A percentile compares a stretch with the other conserved stretches of the same genome.
Evolutionary conservation across 2,888 invertebrate genomes (phyloP).

Genomic region (Nephrotoma appendiculata): DNA sequence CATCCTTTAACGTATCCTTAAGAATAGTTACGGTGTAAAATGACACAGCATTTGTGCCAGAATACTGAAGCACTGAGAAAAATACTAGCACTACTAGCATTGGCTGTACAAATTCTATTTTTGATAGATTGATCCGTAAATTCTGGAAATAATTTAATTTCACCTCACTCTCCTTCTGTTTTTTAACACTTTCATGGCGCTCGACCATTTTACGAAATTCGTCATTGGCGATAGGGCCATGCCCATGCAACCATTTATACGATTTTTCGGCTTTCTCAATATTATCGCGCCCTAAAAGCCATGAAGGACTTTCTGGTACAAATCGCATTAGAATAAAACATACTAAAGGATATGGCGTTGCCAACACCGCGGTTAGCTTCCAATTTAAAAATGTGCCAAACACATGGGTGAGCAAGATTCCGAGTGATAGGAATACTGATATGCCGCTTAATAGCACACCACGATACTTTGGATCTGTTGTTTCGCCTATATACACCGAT

Average conservation of each 20-base stretch:
- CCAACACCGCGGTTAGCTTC: slow-evolving; percentile 43
- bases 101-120: slow-evolving; percentile 29
- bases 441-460: slow-evolving; percentile 43
- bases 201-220: slow-evolving; percentile 38
- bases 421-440: slow-evolving; percentile 40
- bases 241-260: slow-evolving; percentile 41
- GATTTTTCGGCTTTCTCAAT: slow-evolving; percentile 37
- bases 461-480: slow-evolving; percentile 41
- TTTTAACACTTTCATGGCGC: slow-evolving; percentile 25
- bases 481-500: slow-evolving; percentile 45
- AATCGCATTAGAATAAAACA: slow-evolving; percentile 35
- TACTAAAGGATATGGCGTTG: slow-evolving; percentile 36
- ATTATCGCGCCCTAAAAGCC: slow-evolving; percentile 40
- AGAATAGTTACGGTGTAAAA: slow-evolving; percentile 50
- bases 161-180: slow-evolving; percentile 15
- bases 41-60: slow-evolving; percentile 47
- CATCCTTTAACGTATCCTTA: slow-evolving; percentile 37
- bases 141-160: slow-evolving; percentile 16
- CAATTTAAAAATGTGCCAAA: slow-evolving; percentile 48
- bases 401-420: slow-evolving; percentile 41
- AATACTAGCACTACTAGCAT: slow-evolving; percentile 43
- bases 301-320: slow-evolving; percentile 47
- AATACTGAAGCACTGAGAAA: slow-evolving; percentile 45
- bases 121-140: neutral
- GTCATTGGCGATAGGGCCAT: slow-evolving; percentile 33